Evolutionary conservation across 2,113 vertebrate species (phyloP).

Genomic region (Meles meles): DNA sequence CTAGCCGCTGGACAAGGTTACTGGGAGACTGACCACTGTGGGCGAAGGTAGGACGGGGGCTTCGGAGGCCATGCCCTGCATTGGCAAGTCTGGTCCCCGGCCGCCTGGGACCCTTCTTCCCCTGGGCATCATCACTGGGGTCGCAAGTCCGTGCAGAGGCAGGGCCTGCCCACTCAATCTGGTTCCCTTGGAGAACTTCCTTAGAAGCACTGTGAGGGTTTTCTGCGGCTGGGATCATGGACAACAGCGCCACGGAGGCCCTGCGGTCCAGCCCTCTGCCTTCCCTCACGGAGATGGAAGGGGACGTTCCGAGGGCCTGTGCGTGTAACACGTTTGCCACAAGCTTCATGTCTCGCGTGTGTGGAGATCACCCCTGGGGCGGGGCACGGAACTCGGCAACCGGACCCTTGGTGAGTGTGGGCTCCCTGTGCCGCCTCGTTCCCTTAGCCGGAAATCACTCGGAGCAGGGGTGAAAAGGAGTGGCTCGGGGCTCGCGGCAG

Average conservation of each 20-base stretch:
- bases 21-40: no score
- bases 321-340: neutral
- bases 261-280: neutral
- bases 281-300: neutral
- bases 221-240: neutral
- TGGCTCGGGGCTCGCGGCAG: no score
- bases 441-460: neutral
- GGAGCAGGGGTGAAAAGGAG: neutral
- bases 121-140: neutral
- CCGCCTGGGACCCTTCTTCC: accelerated
- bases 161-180: neutral
- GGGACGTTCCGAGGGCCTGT: neutral
- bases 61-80: no score
- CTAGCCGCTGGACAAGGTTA: no score
- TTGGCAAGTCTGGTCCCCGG: no score
- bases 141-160: no score
- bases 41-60: no score
- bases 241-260: neutral
- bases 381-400: neutral
- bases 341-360: no score
- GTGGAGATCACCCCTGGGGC: neutral
- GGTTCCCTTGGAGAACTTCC: neutral
- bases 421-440: neutral
- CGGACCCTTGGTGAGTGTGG: neutral
- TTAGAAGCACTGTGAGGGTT: neutral